Evolutionary conservation across 2,797 vertebrate species (phyloP).

Genomic region (Acomys russatus): DNA sequence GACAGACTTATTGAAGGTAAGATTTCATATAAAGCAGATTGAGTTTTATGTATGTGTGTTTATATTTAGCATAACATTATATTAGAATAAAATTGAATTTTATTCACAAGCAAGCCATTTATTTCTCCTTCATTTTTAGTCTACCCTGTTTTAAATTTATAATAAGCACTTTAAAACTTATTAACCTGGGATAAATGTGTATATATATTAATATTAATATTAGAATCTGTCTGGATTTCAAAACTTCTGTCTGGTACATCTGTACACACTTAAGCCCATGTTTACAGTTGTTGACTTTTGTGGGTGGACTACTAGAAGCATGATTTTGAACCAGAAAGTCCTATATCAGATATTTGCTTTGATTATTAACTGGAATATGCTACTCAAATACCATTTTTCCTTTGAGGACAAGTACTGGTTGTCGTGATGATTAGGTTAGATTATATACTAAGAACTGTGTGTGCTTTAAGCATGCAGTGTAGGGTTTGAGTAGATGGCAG

Average conservation of each 20-base stretch:
- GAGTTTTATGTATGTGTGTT: slow-evolving; percentile 1
- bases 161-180: slow-evolving; percentile 46
- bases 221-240: slow-evolving; percentile 27
- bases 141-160: slow-evolving; percentile 39
- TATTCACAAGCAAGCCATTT: slow-evolving; percentile 45
- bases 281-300: slow-evolving; percentile 44
- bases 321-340: slow-evolving; percentile 55
- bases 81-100: slow-evolving; percentile 1
- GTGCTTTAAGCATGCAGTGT: slow-evolving; percentile 13
- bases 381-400: slow-evolving; percentile 21
- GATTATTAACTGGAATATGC: slow-evolving; percentile 43
- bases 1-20: slow-evolving; percentile 91
- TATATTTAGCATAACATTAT: slow-evolving; percentile 8
- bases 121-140: slow-evolving; percentile 41
- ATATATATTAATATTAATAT: background rate
- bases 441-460: background rate
- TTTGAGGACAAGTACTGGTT: background rate
- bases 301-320: slow-evolving; percentile 28
- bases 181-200: background rate
- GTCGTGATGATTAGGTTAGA: slow-evolving; percentile 35
- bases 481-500: background rate
- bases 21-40: slow-evolving; percentile 62
- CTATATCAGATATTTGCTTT: slow-evolving; percentile 8
- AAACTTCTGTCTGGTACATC: background rate
- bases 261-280: background rate